Conservation (phyloP, 2,797 vertebrate genomes). For the Luscinia luscinia region DNA sequence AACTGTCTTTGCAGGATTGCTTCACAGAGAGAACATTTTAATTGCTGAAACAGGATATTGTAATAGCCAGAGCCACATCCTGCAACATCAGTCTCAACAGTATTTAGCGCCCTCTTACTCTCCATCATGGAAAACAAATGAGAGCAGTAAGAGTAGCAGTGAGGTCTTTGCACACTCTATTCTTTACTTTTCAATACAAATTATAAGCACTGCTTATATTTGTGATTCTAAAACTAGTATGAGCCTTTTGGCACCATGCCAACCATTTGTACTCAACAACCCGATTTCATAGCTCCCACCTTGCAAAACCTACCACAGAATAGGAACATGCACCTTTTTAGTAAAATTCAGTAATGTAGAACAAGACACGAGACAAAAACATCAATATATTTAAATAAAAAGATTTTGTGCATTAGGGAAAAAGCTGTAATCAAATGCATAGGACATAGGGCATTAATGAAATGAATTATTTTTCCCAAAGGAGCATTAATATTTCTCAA, state of each 20-base stretch:
- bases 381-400: background rate
- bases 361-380: background rate
- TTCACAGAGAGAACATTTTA: background rate
- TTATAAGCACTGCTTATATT: background rate
- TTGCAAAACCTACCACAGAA: background rate
- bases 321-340: background rate
- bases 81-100: rapidly evolving
- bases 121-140: background rate
- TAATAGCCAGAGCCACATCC: background rate
- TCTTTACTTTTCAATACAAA: background rate
- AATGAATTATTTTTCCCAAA: background rate
- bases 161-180: background rate
- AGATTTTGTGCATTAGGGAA: background rate
- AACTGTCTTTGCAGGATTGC: background rate
- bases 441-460: background rate
- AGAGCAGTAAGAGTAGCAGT: background rate
- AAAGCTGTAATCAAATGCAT: background rate
- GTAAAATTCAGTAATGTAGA: background rate
- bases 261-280: background rate
- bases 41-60: background rate
- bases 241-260: background rate
- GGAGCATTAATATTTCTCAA: background rate
- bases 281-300: background rate
- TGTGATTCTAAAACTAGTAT: background rate
- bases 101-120: background rate